Base-by-base conservation (phyloP, 2,888 invertebrate species). In the Morpho helenor region DNA sequence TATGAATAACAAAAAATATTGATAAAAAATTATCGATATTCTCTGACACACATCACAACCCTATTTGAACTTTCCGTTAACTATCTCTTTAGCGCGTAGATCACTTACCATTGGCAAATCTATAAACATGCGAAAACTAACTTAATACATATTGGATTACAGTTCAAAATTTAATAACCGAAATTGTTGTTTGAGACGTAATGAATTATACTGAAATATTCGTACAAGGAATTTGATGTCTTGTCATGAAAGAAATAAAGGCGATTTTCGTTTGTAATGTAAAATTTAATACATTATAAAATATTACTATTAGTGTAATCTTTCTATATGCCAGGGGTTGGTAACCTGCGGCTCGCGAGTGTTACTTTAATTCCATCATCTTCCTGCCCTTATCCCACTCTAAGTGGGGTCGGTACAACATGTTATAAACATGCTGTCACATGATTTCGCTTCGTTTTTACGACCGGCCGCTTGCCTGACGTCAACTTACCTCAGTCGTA, bases 21-120 rank as follows among this genome's bases (percentile, higher is more conserved):
- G n/a, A n/a, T n/a, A n/a, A n/a, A n/a, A n/a, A n/a, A n/a, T n/a
- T n/a, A n/a, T 45, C 49, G 9, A 45, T 41, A 22, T 42, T 71
- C 53, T 73, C 65, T 67, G 74, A 52, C 72, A 74, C 71, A 54
- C 73, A 66, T 68, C 75, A 57, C 74, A 77, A 74, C 3, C 39
- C 53, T 56, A 57, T 66, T 67, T 74, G 74, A 79, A 80, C 76
- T 79, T 74, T 71, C 71, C 72, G 70, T 74, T 76, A 78, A 80
- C 80, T 79, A 80, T 80, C 79, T 79, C 77, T 75, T 75, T 72
- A 71, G 73, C 71, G 58, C 59, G 59, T 62, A 73, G 75, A 78
- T 76, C 77, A 71, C 75, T 79, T 76, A 75, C 56, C 57, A 48
- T 50, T 54, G 54, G 54, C 68, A 70, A 58, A 41, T 40, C 54